Conservation (phyloP, 2,113 vertebrate species). For the Percina caprodes region DNA sequence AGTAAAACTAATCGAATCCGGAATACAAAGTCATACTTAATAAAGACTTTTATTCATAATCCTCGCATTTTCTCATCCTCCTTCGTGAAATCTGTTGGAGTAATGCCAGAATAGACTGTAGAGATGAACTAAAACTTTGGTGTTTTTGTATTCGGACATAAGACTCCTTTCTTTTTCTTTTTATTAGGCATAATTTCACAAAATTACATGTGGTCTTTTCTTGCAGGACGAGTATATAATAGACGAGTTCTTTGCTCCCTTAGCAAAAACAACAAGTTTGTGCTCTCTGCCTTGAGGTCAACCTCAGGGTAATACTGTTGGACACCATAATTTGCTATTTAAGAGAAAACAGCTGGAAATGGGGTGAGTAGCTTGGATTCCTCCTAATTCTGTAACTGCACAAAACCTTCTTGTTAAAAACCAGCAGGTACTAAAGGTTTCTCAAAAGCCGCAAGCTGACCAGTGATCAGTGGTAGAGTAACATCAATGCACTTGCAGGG, state of each 20-base stretch:
- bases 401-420: constrained; percentile 9
- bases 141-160: background rate
- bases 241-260: background rate
- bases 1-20: constrained; percentile 2
- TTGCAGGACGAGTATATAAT: background rate
- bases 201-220: background rate
- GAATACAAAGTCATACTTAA: constrained; percentile 7
- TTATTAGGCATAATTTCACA: background rate
- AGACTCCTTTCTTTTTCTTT: background rate
- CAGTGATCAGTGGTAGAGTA: background rate
- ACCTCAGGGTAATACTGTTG: background rate
- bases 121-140: background rate
- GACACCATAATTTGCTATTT: background rate
- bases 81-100: background rate
- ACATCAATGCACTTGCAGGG: background rate
- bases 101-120: background rate
- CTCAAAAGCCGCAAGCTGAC: background rate
- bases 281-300: background rate
- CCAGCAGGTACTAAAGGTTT: background rate
- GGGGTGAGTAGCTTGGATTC: constrained; percentile 14
- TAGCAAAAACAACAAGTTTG: background rate
- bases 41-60: background rate
- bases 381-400: constrained; percentile 6
- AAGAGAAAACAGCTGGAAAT: constrained; percentile 21
- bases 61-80: background rate